These are phyloP conservation scores for Danionella dracula DNA, from an alignment of 2,797 vertebrate species.

Conservation along the genomic window DNA sequence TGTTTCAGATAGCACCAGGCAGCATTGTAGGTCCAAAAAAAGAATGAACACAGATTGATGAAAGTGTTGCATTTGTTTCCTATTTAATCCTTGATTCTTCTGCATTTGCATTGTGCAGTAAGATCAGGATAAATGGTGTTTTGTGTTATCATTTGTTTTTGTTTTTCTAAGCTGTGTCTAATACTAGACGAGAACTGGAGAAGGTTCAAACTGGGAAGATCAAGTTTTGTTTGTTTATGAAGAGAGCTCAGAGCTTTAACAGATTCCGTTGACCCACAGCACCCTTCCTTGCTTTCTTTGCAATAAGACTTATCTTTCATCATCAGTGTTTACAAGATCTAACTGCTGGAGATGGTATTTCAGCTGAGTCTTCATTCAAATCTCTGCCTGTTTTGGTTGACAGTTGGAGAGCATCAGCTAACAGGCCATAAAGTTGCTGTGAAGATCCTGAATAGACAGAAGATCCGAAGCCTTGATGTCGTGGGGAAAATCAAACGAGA, in stretches of 20 bases:
- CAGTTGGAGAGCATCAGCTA: slow-evolving; percentile 94
- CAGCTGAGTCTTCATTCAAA: slow-evolving; percentile 28
- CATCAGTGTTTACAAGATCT: slow-evolving; percentile 27
- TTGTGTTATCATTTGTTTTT: neutral
- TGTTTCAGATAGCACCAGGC: too few relatives aligned
- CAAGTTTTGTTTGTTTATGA: slow-evolving; percentile 31
- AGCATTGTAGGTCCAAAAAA: too few relatives aligned
- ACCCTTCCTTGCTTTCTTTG: slow-evolving; percentile 29
- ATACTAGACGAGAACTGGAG: neutral
- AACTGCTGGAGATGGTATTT: slow-evolving; percentile 27
- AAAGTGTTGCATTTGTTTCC: too few relatives aligned
- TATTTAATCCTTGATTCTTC: too few relatives aligned
- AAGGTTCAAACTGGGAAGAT: slow-evolving; percentile 10
- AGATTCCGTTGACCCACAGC: slow-evolving; percentile 1
- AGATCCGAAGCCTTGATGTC: slow-evolving; percentile 96
- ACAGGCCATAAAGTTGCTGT: slow-evolving; percentile 98
- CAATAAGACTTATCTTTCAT: slow-evolving; percentile 19
- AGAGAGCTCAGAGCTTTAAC: slow-evolving; percentile 4
- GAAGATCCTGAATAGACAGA: slow-evolving; percentile 97
- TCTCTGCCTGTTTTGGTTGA: slow-evolving; percentile 48
- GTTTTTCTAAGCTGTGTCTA: neutral
- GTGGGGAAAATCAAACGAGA: slow-evolving; percentile 98
- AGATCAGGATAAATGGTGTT: too few relatives aligned
- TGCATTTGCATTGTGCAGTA: too few relatives aligned
- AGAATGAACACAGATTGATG: too few relatives aligned